Evolutionary conservation across 1,140 invertebrate species (phyloP).

Genomic region (Eufriesea mexicana): DNA sequence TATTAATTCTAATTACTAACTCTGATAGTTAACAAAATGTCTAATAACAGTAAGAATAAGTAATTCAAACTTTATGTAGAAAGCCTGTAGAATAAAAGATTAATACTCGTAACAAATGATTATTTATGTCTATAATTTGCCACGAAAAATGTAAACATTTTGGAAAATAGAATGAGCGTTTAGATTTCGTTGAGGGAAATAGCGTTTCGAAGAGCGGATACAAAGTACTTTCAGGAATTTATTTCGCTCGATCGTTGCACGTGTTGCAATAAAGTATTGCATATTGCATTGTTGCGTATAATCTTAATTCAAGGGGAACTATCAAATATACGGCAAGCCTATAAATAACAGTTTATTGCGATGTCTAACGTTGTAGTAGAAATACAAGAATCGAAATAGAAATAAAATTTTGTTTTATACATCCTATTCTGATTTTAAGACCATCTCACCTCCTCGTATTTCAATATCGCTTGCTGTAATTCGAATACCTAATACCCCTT

Average conservation of each 20-base stretch:
- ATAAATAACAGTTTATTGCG: slow-evolving; percentile 18
- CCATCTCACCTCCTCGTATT: neutral
- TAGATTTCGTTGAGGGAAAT: slow-evolving; percentile 19
- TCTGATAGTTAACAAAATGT: too few relatives aligned
- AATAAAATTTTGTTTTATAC: neutral
- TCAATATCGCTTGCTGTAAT: neutral
- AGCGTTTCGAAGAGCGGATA: slow-evolving; percentile 4
- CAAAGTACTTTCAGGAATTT: slow-evolving; percentile 12
- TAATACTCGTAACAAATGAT: neutral
- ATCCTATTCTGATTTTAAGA: neutral
- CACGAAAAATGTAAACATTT: neutral
- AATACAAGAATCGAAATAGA: slow-evolving; percentile 8
- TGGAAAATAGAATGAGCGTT: neutral
- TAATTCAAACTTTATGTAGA: neutral
- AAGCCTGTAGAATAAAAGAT: neutral
- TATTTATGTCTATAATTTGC: neutral
- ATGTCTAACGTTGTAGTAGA: neutral
- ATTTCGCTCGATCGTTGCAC: slow-evolving; percentile 35
- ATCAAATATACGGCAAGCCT: slow-evolving; percentile 16
- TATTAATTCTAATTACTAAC: too few relatives aligned
- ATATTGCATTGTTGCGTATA: slow-evolving; percentile 40
- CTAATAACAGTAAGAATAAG: too few relatives aligned
- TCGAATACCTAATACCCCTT: too few relatives aligned
- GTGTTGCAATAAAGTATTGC: slow-evolving; percentile 48
- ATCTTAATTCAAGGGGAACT: slow-evolving; percentile 20